phyloP scores from a whole-genome alignment of 2,113 vertebrate genomes.

The Elephas maximus region DNA sequence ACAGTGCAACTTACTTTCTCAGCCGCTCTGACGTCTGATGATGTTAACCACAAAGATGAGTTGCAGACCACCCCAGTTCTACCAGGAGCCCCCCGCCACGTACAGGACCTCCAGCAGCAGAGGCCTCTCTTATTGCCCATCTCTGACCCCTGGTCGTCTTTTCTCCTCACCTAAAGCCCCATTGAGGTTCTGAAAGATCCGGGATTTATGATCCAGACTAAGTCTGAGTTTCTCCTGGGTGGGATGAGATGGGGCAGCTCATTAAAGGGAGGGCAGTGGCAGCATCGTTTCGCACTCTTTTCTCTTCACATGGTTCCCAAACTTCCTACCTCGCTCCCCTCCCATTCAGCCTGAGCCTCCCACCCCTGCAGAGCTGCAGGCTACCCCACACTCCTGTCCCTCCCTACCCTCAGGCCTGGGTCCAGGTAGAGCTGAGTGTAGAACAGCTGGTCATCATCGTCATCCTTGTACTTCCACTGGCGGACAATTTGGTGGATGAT shows the following conservation, averaged over 20 bases:
- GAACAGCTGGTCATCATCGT: conserved; percentile 91
- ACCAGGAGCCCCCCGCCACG: not conserved
- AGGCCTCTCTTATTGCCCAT: not conserved
- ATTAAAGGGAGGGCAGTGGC: not conserved
- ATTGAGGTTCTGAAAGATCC: conserved; percentile 93
- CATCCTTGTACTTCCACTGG: conserved; percentile 90
- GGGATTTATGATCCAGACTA: conserved; percentile 90
- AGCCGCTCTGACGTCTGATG: not conserved
- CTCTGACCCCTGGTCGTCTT: not conserved
- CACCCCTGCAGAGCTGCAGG: too few relatives aligned
- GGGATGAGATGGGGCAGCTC: not conserved
- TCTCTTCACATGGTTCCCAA: not conserved
- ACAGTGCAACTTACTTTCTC: too few relatives aligned
- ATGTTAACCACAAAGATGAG: not conserved
- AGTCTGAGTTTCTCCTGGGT: conserved; percentile 89
- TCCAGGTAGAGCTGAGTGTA: conserved; percentile 91
- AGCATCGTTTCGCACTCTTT: not conserved
- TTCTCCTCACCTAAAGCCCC: conserved; percentile 90
- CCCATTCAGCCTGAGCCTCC: not conserved
- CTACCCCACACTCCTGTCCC: fast-evolving
- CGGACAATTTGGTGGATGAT: conserved; percentile 86
- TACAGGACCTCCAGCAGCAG: not conserved
- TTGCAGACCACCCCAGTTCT: not conserved
- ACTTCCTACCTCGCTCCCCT: fast-evolving
- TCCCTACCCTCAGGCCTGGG: conserved; percentile 87